Percentiles rank a stretch among this genome's conserved stretches.
phyloP scores from a whole-genome alignment of 92 coral and sea anemone species.

The Zoanthus solanderi region DNA sequence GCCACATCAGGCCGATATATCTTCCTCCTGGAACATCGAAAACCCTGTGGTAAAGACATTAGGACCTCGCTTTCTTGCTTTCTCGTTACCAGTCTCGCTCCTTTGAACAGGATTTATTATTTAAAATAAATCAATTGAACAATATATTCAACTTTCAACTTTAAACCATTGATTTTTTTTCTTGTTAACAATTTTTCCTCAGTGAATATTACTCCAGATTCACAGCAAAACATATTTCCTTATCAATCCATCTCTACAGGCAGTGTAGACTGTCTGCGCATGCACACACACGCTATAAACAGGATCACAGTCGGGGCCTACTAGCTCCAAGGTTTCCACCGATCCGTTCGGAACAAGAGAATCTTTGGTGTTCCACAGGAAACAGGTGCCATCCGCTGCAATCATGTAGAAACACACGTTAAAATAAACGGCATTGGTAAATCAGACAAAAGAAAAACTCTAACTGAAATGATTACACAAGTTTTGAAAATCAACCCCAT shows the following conservation, averaged over 20 bases:
- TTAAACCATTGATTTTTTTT: neutral
- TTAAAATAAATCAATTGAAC: too few species aligned
- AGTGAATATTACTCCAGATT: neutral
- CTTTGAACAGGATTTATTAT: too few species aligned
- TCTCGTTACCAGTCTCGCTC: too few species aligned
- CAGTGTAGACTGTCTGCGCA: conserved; percentile 77
- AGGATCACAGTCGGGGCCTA: conserved; percentile 94
- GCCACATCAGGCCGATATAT: too few species aligned
- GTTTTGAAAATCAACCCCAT: too few species aligned
- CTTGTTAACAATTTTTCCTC: neutral
- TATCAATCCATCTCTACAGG: conserved; percentile 85
- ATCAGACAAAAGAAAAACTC: too few species aligned
- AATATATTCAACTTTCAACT: too few species aligned
- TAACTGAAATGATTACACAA: neutral
- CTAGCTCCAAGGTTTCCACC: conserved; percentile 74
- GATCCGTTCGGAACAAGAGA: conserved; percentile 41
- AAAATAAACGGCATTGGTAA: neutral
- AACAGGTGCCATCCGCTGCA: conserved; percentile 92
- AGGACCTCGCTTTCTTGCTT: too few species aligned
- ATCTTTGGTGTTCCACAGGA: conserved; percentile 66
- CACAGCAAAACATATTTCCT: conserved; percentile 75
- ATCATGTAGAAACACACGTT: neutral
- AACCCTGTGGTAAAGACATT: too few species aligned
- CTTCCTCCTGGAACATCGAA: too few species aligned
- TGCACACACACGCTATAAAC: conserved; percentile 77